These are phyloP conservation scores for Drosophila nasuta DNA, from an alignment of 1,140 invertebrate genomes.

Conservation along the genomic window DNA sequence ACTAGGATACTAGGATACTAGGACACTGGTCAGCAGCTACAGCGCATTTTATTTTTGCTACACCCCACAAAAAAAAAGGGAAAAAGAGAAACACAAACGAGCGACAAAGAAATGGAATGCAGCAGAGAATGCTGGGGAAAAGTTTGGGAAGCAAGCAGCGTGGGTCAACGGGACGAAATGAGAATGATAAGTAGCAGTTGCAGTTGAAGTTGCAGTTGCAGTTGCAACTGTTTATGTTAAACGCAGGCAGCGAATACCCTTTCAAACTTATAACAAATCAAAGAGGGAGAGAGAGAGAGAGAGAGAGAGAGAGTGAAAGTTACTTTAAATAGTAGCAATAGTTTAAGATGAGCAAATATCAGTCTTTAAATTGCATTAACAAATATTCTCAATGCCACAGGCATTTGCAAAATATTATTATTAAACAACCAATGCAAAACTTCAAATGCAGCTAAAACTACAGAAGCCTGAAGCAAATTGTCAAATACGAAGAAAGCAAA, in stretches of 20 bases:
- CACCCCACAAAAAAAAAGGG: neutral
- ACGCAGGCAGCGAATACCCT: constrained; percentile 35
- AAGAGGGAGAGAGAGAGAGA: no score
- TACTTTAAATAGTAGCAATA: neutral
- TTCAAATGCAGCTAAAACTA: no score
- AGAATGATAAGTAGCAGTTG: constrained; percentile 42
- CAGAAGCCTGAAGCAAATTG: no score
- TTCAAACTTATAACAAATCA: neutral
- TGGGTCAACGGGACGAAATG: constrained; percentile 31
- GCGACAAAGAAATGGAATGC: neutral
- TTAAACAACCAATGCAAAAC: no score
- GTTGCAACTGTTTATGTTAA: constrained; percentile 25
- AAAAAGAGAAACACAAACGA: neutral
- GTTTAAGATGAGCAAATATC: no score
- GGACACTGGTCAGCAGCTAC: constrained; percentile 12
- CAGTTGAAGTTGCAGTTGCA: constrained; percentile 31
- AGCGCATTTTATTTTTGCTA: constrained; percentile 20
- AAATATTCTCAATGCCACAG: no score
- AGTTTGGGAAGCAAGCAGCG: neutral
- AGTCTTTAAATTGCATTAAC: no score
- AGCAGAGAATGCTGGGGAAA: neutral
- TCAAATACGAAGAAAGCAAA: no score
- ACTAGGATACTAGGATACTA: neutral
- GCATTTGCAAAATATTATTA: no score
- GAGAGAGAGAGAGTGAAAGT: no score